Evolutionary conservation across 1,140 invertebrate genomes (phyloP).

Genomic region (Anastrepha ludens): DNA sequence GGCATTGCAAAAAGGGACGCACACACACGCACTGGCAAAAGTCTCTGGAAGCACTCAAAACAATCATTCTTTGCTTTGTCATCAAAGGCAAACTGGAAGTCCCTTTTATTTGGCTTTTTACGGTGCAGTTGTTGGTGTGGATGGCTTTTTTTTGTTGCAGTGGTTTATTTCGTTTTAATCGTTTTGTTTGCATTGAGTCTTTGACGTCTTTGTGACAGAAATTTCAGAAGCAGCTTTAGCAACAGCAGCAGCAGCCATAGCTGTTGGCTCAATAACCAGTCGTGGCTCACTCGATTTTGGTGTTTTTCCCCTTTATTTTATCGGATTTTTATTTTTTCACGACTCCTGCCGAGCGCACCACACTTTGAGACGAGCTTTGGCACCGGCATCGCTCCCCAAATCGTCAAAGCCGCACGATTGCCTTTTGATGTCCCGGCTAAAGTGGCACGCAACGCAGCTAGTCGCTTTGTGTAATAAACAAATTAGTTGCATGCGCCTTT

Average conservation of each 20-base stretch:
- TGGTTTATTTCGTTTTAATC: slow-evolving; percentile 23
- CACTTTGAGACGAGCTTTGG: slow-evolving; percentile 16
- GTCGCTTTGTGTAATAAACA: slow-evolving; percentile 38
- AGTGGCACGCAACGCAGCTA: background rate
- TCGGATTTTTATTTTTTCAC: background rate
- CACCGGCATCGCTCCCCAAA: background rate
- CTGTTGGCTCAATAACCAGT: background rate
- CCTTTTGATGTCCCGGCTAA: background rate
- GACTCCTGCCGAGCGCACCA: background rate
- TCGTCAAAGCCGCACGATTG: slow-evolving; percentile 29
- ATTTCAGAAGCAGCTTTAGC: background rate
- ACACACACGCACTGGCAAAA: background rate
- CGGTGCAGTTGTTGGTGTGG: background rate
- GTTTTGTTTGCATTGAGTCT: slow-evolving; percentile 38
- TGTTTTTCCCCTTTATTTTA: background rate
- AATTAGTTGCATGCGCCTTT: slow-evolving; percentile 31
- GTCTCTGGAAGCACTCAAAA: background rate
- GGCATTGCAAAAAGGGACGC: background rate
- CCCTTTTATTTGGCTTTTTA: background rate
- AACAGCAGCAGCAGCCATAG: background rate
- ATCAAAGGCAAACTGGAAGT: background rate
- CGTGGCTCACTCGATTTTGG: slow-evolving; percentile 25
- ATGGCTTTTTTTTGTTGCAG: background rate
- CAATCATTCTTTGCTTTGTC: background rate
- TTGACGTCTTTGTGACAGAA: slow-evolving; percentile 18